Evolutionary conservation across 2,888 invertebrate genomes (phyloP).

Genomic region (Xanthia icteritia): DNA sequence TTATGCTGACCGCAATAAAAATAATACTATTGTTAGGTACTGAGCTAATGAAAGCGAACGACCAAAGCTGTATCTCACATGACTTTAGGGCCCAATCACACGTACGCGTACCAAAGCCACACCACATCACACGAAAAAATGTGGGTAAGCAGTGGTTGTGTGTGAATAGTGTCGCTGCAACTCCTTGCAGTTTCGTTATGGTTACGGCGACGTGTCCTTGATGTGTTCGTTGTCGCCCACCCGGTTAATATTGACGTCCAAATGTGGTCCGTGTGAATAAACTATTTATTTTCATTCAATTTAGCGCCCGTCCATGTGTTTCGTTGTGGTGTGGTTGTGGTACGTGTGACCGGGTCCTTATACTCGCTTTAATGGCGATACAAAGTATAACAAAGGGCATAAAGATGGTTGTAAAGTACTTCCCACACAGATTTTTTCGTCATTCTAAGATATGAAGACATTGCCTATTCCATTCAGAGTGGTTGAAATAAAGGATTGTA

Average conservation of each 20-base stretch:
- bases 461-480: constrained; percentile 80
- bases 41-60: constrained; percentile 73
- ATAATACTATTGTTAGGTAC: constrained; percentile 68
- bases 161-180: background rate
- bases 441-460: constrained; percentile 80
- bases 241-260: too few relatives aligned
- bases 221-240: background rate
- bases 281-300: background rate
- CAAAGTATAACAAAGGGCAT: constrained; percentile 76
- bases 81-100: constrained; percentile 55
- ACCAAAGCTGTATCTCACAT: constrained; percentile 71
- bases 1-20: constrained; percentile 72
- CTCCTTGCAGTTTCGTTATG: background rate
- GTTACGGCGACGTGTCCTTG: background rate
- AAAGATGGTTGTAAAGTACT: constrained; percentile 75
- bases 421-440: constrained; percentile 82
- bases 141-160: background rate
- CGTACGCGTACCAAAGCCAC: background rate
- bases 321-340: background rate
- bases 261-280: background rate
- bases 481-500: constrained; percentile 85
- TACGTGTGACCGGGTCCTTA: background rate
- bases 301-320: too few relatives aligned
- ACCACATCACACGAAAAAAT: background rate
- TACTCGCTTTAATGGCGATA: constrained; percentile 73